Conservation (phyloP, 1,140 invertebrate genomes). For the Lithobius niger region DNA sequence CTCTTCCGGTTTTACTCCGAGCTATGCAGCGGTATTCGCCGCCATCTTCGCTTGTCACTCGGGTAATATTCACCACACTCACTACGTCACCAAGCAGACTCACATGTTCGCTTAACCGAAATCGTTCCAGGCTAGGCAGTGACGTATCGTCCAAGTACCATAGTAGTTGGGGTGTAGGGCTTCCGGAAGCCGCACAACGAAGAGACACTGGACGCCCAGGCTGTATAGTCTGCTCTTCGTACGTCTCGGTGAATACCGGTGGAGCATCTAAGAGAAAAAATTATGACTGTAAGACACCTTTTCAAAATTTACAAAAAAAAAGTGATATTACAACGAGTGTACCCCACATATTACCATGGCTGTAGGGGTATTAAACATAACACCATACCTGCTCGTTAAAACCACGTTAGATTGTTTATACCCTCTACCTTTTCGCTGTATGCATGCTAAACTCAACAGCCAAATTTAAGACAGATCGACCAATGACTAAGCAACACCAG, state of each 20-base stretch:
- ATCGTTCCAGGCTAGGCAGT: constrained; percentile 13
- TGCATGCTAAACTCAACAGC: too few relatives aligned
- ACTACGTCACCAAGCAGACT: constrained; percentile 28
- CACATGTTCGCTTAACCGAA: constrained; percentile 23
- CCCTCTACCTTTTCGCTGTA: too few relatives aligned
- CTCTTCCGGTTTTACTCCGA: constrained; percentile 58
- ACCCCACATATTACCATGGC: too few relatives aligned
- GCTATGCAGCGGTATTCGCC: constrained; percentile 82
- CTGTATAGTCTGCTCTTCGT: constrained; percentile 70
- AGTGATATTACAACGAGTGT: too few relatives aligned
- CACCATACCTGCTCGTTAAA: too few relatives aligned
- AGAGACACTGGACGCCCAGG: constrained; percentile 71
- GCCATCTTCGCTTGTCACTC: constrained; percentile 74
- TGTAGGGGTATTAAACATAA: too few relatives aligned
- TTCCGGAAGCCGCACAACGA: constrained; percentile 67
- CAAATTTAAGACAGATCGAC: too few relatives aligned
- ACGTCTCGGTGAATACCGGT: constrained; percentile 70
- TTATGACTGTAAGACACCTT: too few relatives aligned
- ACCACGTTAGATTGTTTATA: too few relatives aligned
- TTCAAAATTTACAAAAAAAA: too few relatives aligned
- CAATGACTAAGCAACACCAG: too few relatives aligned
- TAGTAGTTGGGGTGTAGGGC: constrained; percentile 84
- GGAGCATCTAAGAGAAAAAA: constrained; percentile 34
- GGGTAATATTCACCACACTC: constrained; percentile 34
- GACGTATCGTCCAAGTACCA: constrained; percentile 70